Evolutionary conservation across 53 echinoderm and acorn worm genomes (phyloP).

Genomic region (Holothuria scabra): DNA sequence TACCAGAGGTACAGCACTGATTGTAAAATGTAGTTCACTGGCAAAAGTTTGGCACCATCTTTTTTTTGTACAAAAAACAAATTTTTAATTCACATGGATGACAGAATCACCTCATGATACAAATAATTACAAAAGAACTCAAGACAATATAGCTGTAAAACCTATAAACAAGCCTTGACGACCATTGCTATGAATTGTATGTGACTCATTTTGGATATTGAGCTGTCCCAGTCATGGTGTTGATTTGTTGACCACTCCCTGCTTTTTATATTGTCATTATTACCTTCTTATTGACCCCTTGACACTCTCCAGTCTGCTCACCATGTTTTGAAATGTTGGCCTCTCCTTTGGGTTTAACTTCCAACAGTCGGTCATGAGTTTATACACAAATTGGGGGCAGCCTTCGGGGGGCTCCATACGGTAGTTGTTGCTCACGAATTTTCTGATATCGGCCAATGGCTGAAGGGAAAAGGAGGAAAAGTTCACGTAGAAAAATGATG

Average conservation of each 20-base stretch:
- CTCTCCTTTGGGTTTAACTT: slow-evolving; percentile 76
- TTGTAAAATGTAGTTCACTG: too few relatives aligned
- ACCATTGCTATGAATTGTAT: too few relatives aligned
- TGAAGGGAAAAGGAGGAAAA: slow-evolving; percentile 11
- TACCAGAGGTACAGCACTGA: too few relatives aligned
- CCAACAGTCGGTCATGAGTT: slow-evolving; percentile 93
- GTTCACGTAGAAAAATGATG: background rate
- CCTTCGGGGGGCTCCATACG: slow-evolving; percentile 94
- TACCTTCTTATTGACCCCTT: slow-evolving; percentile 20
- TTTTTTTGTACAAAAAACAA: too few relatives aligned
- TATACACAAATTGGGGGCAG: slow-evolving; percentile 86
- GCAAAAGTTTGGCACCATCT: too few relatives aligned
- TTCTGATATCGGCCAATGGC: slow-evolving; percentile 86
- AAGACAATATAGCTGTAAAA: too few relatives aligned
- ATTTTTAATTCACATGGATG: background rate
- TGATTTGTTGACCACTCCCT: background rate
- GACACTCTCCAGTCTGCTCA: slow-evolving; percentile 51
- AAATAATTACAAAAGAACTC: too few relatives aligned
- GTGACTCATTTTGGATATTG: background rate
- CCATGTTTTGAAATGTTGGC: slow-evolving; percentile 72
- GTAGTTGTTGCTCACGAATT: slow-evolving; percentile 87
- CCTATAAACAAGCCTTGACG: too few relatives aligned
- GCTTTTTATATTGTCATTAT: background rate
- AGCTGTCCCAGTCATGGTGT: background rate
- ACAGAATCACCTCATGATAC: too few relatives aligned